Evolutionary conservation across 2,113 vertebrate species (phyloP), one percentile per base, ranked within the genome.

Genomic region (Ellobius talpinus): DNA sequence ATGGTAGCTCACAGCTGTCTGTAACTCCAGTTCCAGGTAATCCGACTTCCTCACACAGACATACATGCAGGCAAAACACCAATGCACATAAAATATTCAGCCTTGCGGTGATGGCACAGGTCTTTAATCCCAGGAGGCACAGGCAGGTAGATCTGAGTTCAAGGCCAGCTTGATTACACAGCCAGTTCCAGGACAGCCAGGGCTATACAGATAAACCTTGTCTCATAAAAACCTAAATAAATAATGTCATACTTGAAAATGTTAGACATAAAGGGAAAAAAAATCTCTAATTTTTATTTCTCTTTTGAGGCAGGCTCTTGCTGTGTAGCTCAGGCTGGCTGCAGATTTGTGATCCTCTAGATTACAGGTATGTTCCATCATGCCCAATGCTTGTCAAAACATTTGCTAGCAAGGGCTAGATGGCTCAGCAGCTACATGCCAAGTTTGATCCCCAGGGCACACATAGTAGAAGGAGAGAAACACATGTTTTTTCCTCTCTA

Each of bases 181-280:
- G 21, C 21, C 4, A 42, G 72, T 74, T 74, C n/a, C 9, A 42
- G n/a, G 39, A 39, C n/a, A 73, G 19, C n/a, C n/a, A 24, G 9
- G n/a, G 39, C 72, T 74, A 42, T 21, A 74, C 21, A 39, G 23
- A 26, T 39, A 42, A 74, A 76, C 36, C 68, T 6, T 31, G 63
- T 66, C 11, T 66, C 11, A 31, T 31, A 66, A 31, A 66, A 31
- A 66, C 9, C 2, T 26, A 72, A 72, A 8, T n/a, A 72, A 72
- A 50, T 85, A 36, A 50, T 68, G 31, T 52, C 50, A 36, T 79
- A 47, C 45, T 87, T 77, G 4, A 94, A 91, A 96, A 70, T 90
- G 92, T 7, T 52, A 66, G 68, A 74, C 12, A 42, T 42, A 42
- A 52, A 50, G 19, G 79, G 2, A 19, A 5, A 77, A 5, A 76